A percentile compares a stretch with the other conserved stretches of the same genome.
Conservation (phyloP, 2,797 vertebrate species). For the Chaetophractus vellerosus region DNA sequence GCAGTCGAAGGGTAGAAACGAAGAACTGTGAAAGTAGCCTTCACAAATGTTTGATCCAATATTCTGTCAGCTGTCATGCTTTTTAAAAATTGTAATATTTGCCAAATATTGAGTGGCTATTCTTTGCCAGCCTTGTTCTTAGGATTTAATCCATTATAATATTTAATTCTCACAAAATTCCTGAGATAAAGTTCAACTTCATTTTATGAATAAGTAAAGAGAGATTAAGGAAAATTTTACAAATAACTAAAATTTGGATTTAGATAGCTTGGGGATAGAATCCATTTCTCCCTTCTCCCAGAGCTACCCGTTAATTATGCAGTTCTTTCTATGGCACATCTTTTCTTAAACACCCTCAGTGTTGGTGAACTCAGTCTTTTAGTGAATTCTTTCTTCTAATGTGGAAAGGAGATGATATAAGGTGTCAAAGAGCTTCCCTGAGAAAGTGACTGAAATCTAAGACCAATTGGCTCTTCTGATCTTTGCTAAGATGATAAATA, state of each 20-base stretch:
- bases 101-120: not conserved
- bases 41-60: slow-evolving; percentile 2
- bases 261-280: not conserved
- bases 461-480: not conserved
- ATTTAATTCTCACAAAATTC: slow-evolving; percentile 50
- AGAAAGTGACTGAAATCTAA: not conserved
- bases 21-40: not conserved
- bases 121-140: not conserved
- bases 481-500: not conserved
- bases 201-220: slow-evolving; percentile 34
- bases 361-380: too few species aligned
- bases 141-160: not conserved
- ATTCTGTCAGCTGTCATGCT: not conserved
- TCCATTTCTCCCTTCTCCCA: not conserved
- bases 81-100: slow-evolving; percentile 30
- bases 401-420: not conserved
- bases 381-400: not conserved
- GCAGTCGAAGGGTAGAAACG: not conserved
- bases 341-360: not conserved
- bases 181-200: not conserved
- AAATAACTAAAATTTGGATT: slow-evolving; percentile 25
- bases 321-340: not conserved
- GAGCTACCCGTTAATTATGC: not conserved
- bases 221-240: not conserved
- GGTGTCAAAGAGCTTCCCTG: not conserved